Percentiles rank a stretch among this genome's conserved stretches.
Evolutionary conservation across 2,888 invertebrate genomes (phyloP).

Genomic region (Polydrusus pterygomalis): DNA sequence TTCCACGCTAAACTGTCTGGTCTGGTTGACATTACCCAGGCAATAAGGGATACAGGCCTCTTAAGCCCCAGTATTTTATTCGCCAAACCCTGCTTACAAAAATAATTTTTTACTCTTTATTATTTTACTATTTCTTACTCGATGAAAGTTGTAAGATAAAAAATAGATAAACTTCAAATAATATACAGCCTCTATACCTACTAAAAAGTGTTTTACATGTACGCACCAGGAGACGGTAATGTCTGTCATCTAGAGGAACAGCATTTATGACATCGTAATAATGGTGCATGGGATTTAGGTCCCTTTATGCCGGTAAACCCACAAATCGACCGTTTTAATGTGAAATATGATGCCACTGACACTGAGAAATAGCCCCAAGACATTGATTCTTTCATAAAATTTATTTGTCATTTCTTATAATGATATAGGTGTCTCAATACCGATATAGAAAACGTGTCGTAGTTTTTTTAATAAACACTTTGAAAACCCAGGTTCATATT

Average conservation of each 20-base stretch:
- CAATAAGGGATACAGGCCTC: too few relatives aligned
- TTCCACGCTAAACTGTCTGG: too few relatives aligned
- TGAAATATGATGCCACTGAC: constrained; percentile 60
- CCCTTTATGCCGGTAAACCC: constrained; percentile 50
- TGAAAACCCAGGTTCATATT: constrained; percentile 21
- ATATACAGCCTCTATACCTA: too few relatives aligned
- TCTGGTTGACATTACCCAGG: too few relatives aligned
- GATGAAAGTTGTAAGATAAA: too few relatives aligned
- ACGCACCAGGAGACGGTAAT: constrained; percentile 37
- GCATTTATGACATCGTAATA: constrained; percentile 52
- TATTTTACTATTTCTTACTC: too few relatives aligned
- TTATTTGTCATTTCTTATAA: constrained; percentile 59
- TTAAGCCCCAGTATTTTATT: too few relatives aligned
- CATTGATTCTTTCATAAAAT: constrained; percentile 57
- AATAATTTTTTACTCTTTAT: too few relatives aligned
- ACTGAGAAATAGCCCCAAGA: constrained; percentile 59
- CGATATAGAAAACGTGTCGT: constrained; percentile 26
- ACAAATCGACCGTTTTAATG: constrained; percentile 54
- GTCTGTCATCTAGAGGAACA: constrained; percentile 51
- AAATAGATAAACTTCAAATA: too few relatives aligned
- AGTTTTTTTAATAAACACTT: constrained; percentile 24
- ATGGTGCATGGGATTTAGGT: constrained; percentile 52
- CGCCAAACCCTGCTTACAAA: too few relatives aligned
- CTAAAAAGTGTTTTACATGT: constrained; percentile 31
- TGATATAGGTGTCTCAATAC: constrained; percentile 46